Evolutionary conservation across 2,113 vertebrate species (phyloP).

Genomic region (Hypocryptadius cinnamomeus): DNA sequence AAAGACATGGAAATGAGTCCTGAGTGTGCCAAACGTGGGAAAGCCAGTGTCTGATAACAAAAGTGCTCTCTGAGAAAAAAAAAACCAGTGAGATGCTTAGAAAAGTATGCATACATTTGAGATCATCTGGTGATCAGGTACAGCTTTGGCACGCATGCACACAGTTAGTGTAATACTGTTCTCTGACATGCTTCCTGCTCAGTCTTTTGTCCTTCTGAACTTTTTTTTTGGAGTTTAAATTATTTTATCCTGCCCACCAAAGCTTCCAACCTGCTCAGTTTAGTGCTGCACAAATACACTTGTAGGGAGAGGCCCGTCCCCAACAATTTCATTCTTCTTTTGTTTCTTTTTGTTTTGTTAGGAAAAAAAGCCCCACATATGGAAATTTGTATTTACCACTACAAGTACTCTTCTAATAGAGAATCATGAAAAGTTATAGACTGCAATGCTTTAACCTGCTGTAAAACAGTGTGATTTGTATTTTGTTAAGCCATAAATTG

Average conservation of each 20-base stretch:
- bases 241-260: neutral
- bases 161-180: neutral
- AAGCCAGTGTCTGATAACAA: neutral
- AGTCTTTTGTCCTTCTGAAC: neutral
- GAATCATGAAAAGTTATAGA: neutral
- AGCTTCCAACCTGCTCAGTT: neutral
- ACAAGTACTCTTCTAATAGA: neutral
- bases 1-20: neutral
- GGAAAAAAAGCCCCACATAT: neutral
- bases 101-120: accelerated
- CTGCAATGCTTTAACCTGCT: neutral
- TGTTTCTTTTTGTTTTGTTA: neutral
- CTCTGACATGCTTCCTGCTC: neutral
- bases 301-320: neutral
- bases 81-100: neutral
- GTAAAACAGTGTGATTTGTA: neutral
- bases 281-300: neutral
- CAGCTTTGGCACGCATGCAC: neutral
- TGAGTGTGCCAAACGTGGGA: neutral
- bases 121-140: neutral
- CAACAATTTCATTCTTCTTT: neutral
- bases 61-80: neutral
- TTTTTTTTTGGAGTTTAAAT: neutral
- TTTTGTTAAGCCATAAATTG: neutral
- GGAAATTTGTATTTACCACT: neutral